phyloP scores from a whole-genome alignment of 2,113 vertebrate species.

The Nettapus auritus region DNA sequence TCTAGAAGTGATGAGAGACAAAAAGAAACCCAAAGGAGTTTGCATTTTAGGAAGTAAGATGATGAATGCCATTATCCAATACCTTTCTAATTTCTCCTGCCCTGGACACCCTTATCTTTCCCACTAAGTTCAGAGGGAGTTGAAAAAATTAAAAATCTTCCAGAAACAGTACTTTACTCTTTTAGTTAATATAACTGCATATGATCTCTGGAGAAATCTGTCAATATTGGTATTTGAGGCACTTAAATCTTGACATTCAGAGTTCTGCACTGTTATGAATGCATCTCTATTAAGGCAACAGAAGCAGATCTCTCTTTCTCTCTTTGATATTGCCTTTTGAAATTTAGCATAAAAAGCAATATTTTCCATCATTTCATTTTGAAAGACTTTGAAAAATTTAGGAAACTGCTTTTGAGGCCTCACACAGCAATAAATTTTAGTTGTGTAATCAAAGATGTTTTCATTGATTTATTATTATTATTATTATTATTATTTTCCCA shows the following conservation, averaged over 20 bases:
- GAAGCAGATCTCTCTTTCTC: background rate
- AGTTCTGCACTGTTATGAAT: background rate
- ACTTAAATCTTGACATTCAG: background rate
- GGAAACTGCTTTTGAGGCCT: background rate
- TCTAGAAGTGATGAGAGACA: conserved; percentile 16
- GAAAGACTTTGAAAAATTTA: background rate
- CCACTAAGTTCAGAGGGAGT: background rate
- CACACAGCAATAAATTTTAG: background rate
- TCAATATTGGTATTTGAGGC: background rate
- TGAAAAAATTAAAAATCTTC: conserved; percentile 3
- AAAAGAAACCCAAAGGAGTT: conserved; percentile 30
- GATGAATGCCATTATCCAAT: background rate
- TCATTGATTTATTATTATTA: background rate
- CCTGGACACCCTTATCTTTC: background rate
- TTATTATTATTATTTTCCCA: background rate
- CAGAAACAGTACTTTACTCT: background rate
- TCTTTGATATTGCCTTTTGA: background rate
- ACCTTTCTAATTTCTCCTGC: background rate
- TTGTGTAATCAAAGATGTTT: background rate
- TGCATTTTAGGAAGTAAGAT: conserved; percentile 24
- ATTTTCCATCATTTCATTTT: background rate
- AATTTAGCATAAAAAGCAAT: background rate
- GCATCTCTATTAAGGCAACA: background rate
- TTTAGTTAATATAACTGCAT: background rate
- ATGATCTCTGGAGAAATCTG: background rate